Conservation (phyloP, 1,140 invertebrate genomes). For the Galleria mellonella region DNA sequence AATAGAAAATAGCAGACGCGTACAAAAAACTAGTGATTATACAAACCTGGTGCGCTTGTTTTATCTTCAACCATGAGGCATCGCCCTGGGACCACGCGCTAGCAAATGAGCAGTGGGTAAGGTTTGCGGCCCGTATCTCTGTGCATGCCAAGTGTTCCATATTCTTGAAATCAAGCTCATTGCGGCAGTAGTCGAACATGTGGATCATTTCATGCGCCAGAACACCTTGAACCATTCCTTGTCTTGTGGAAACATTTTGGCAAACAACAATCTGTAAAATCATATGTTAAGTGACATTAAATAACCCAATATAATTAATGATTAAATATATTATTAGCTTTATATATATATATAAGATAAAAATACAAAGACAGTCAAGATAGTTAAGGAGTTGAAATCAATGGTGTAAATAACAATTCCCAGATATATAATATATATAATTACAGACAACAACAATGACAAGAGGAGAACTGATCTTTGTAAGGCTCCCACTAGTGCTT, state of each 20-base stretch:
- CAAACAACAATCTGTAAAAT: constrained; percentile 89
- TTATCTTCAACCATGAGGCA: constrained; percentile 83
- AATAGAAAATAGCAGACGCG: no score
- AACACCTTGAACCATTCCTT: constrained; percentile 83
- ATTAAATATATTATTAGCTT: constrained; percentile 2
- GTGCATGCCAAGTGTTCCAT: constrained; percentile 96
- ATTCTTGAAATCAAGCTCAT: constrained; percentile 92
- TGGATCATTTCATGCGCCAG: constrained; percentile 96
- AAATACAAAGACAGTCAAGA: no score
- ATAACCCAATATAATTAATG: no score
- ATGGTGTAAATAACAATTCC: no score
- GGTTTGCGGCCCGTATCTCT: constrained; percentile 93
- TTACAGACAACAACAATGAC: no score
- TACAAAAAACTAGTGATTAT: no score
- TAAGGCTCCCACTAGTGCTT: no score
- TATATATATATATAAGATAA: no score
- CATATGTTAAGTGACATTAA: no score
- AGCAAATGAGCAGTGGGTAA: constrained; percentile 92
- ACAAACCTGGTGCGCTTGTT: constrained; percentile 69
- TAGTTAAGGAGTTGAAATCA: no score
- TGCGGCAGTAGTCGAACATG: constrained; percentile 96
- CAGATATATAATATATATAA: no score
- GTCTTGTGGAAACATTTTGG: constrained; percentile 84
- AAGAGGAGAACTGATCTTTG: no score
- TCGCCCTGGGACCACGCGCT: constrained; percentile 86